Evolutionary conservation across 2,113 vertebrate genomes (phyloP).

Genomic region (Triplophysa rosa): DNA sequence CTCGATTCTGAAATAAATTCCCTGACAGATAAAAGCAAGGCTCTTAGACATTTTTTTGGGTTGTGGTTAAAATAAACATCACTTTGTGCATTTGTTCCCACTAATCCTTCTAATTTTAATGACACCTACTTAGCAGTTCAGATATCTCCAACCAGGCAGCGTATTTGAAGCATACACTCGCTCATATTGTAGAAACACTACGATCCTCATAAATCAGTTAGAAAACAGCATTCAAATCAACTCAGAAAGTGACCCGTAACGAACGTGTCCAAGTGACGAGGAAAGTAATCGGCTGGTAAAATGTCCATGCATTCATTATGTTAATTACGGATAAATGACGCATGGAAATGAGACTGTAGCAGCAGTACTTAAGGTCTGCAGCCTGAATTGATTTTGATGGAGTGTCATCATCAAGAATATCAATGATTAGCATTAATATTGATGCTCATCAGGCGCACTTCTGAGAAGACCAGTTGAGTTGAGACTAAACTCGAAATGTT

Average conservation of each 20-base stretch:
- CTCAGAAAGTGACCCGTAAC: slow-evolving; percentile 44
- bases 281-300: slow-evolving; percentile 57
- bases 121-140: not conserved
- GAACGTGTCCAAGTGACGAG: slow-evolving; percentile 51
- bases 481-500: slow-evolving; percentile 17
- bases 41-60: no score
- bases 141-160: not conserved
- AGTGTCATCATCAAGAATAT: slow-evolving; percentile 48
- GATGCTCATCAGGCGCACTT: slow-evolving; percentile 8
- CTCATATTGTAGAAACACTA: not conserved
- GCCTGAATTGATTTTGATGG: slow-evolving; percentile 63
- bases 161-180: not conserved
- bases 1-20: no score
- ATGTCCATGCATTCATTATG: slow-evolving; percentile 67
- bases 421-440: slow-evolving; percentile 26
- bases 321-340: slow-evolving; percentile 72
- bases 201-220: not conserved
- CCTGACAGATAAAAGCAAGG: no score
- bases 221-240: slow-evolving; percentile 7
- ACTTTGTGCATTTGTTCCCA: not conserved
- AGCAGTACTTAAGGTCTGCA: slow-evolving; percentile 36
- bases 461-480: not conserved
- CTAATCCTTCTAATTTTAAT: not conserved
- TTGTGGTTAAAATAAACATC: no score
- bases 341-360: slow-evolving; percentile 59